Evolutionary conservation across 37 sponge, comb jelly and placozoan genomes (phyloP).

Genomic region (Ephydatia muelleri): DNA sequence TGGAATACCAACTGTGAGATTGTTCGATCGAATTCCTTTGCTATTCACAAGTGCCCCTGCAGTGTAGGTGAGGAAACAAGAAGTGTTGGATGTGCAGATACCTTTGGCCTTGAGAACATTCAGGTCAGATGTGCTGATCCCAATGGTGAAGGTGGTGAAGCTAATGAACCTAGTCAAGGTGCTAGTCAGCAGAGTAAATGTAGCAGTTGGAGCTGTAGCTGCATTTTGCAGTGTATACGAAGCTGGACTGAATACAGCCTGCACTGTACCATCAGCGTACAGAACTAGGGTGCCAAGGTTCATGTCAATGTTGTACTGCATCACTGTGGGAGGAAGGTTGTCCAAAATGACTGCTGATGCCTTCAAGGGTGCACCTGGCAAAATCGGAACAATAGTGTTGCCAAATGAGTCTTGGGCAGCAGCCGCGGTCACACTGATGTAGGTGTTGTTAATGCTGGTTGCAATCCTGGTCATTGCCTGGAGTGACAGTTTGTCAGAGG

Average conservation of each 20-base stretch:
- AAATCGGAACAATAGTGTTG: slow-evolving; percentile 42
- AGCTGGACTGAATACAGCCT: slow-evolving; percentile 17
- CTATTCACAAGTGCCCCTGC: slow-evolving; percentile 75
- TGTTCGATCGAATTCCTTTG: slow-evolving; percentile 55
- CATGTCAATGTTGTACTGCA: slow-evolving; percentile 67
- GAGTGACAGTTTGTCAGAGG: slow-evolving; percentile 60
- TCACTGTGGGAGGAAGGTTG: slow-evolving; percentile 58
- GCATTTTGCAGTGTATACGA: slow-evolving; percentile 72
- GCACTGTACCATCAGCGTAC: slow-evolving; percentile 70
- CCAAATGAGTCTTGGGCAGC: slow-evolving; percentile 71
- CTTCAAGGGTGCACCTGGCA: slow-evolving; percentile 45
- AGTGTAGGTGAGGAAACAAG: slow-evolving; percentile 71
- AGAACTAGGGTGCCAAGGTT: slow-evolving; percentile 59
- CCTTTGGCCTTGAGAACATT: slow-evolving; percentile 72
- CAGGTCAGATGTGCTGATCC: slow-evolving; percentile 46
- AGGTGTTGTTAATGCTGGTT: slow-evolving; percentile 73
- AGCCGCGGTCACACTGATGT: slow-evolving; percentile 56
- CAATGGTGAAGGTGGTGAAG: slow-evolving; percentile 52
- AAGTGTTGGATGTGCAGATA: slow-evolving; percentile 50
- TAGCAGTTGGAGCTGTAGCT: slow-evolving; percentile 39
- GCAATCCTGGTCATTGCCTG: slow-evolving; percentile 74
- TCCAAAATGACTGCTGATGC: slow-evolving; percentile 77
- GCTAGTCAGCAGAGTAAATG: slow-evolving; percentile 49
- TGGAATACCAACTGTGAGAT: slow-evolving; percentile 53
- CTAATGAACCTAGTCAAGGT: slow-evolving; percentile 43